Percentiles rank a stretch among this genome's conserved stretches.
These are phyloP conservation scores for Cassiopea andromeda DNA, from an alignment of 30 jellyfish, hydroid and myxozoan species.

Conservation along the genomic window DNA sequence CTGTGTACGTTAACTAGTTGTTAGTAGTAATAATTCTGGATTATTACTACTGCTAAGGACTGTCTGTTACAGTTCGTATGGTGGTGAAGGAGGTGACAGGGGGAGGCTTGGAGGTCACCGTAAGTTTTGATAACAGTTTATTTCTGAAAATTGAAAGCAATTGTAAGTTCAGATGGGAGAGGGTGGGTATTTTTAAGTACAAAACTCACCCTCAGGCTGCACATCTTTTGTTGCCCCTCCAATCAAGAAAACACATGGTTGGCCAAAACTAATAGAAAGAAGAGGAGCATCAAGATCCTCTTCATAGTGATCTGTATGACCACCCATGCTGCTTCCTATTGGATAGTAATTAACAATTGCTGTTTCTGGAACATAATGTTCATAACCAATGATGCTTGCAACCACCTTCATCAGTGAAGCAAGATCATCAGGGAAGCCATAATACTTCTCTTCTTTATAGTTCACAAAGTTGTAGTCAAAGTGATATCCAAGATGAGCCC, in stretches of 20 bases:
- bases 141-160: too few relatives aligned
- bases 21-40: too few relatives aligned
- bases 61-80: too few relatives aligned
- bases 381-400: constrained; percentile 71
- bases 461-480: constrained; percentile 93
- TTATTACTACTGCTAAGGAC: too few relatives aligned
- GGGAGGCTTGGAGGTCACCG: too few relatives aligned
- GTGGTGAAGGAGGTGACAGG: too few relatives aligned
- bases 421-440: constrained; percentile 93
- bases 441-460: constrained; percentile 88
- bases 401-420: constrained; percentile 71
- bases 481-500: constrained; percentile 98
- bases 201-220: constrained; percentile 89
- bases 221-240: constrained; percentile 90
- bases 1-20: too few relatives aligned
- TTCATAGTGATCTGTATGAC: constrained; percentile 98
- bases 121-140: too few relatives aligned
- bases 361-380: constrained; percentile 85
- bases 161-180: too few relatives aligned
- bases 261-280: constrained; percentile 91
- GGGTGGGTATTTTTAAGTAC: not conserved
- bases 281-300: constrained; percentile 95
- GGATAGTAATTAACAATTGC: constrained; percentile 94
- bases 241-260: constrained; percentile 88
- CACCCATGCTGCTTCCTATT: constrained; percentile 98